A percentile compares a stretch with the other conserved stretches of the same genome.
phyloP scores from a whole-genome alignment of 2,888 invertebrate genomes.

The Ptychoptera albimana region DNA sequence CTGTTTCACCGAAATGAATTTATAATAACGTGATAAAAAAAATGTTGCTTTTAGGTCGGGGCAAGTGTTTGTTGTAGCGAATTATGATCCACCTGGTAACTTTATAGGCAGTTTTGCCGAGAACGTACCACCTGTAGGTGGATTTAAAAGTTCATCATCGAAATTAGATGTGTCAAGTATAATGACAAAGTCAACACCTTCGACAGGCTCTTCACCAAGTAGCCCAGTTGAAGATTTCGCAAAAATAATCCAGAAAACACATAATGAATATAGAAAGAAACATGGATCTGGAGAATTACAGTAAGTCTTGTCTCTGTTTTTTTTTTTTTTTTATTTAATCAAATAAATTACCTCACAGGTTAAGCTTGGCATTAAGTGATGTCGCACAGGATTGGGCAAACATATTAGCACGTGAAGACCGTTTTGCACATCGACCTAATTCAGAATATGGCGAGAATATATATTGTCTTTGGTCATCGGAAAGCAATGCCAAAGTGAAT shows the following conservation, averaged over 20 bases:
- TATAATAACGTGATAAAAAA: slow-evolving; percentile 51
- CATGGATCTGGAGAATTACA: slow-evolving; percentile 34
- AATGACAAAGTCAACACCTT: slow-evolving; percentile 21
- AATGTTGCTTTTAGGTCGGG: slow-evolving; percentile 43
- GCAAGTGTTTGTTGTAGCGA: slow-evolving; percentile 69
- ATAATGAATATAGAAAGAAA: slow-evolving; percentile 41
- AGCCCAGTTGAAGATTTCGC: slow-evolving; percentile 19
- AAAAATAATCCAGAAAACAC: slow-evolving; percentile 34
- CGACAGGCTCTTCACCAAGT: too few species aligned
- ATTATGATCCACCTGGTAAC: slow-evolving; percentile 81
- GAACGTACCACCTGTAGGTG: slow-evolving; percentile 48
- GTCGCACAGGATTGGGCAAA: slow-evolving; percentile 57
- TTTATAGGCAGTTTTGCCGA: slow-evolving; percentile 58
- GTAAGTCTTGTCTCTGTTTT: neutral
- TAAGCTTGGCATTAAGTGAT: slow-evolving; percentile 45
- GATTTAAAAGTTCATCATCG: slow-evolving; percentile 15
- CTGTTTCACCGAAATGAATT: slow-evolving; percentile 45
- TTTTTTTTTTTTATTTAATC: neutral
- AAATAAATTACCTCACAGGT: slow-evolving; percentile 21
- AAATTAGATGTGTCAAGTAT: slow-evolving; percentile 26
- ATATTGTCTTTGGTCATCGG: slow-evolving; percentile 38
- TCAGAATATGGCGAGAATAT: slow-evolving; percentile 46
- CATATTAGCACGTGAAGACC: slow-evolving; percentile 44
- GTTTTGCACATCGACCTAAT: slow-evolving; percentile 47
- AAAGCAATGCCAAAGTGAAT: slow-evolving; percentile 33